Evolutionary conservation across 2,113 vertebrate genomes (phyloP).

Genomic region (Lophotis ruficrista): DNA sequence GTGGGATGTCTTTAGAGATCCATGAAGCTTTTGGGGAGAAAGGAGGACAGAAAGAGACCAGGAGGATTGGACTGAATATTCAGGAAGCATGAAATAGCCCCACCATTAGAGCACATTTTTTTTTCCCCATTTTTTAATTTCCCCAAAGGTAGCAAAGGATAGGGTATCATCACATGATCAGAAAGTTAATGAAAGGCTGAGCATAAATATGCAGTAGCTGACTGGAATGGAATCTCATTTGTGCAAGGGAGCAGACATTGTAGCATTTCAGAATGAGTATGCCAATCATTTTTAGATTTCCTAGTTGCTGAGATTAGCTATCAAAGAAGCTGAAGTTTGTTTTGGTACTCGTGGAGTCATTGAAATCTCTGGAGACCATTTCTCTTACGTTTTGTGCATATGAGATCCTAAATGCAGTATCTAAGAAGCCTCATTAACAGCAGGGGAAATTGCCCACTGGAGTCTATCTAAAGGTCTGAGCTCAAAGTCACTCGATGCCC

Average conservation of each 20-base stretch:
- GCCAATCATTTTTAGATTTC: constrained; percentile 40
- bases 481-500: neutral
- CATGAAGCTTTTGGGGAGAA: constrained; percentile 40
- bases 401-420: neutral
- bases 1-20: constrained; percentile 26
- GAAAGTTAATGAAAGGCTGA: constrained; percentile 46
- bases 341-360: neutral
- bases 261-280: neutral
- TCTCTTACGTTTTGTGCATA: neutral
- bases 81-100: constrained; percentile 25
- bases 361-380: neutral
- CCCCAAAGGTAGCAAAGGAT: constrained; percentile 13
- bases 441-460: neutral
- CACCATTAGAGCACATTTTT: constrained; percentile 25
- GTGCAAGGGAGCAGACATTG: constrained; percentile 23
- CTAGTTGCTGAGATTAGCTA: constrained; percentile 8
- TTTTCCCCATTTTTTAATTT: neutral
- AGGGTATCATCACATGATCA: constrained; percentile 1
- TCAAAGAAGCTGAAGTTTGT: neutral
- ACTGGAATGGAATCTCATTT: constrained; percentile 74
- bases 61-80: constrained; percentile 62
- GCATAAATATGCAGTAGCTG: constrained; percentile 63
- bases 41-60: constrained; percentile 69
- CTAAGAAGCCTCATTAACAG: neutral
- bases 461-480: neutral